Base-by-base conservation (phyloP, 2,113 vertebrate species). In the Chascanopsetta lugubris region DNA sequence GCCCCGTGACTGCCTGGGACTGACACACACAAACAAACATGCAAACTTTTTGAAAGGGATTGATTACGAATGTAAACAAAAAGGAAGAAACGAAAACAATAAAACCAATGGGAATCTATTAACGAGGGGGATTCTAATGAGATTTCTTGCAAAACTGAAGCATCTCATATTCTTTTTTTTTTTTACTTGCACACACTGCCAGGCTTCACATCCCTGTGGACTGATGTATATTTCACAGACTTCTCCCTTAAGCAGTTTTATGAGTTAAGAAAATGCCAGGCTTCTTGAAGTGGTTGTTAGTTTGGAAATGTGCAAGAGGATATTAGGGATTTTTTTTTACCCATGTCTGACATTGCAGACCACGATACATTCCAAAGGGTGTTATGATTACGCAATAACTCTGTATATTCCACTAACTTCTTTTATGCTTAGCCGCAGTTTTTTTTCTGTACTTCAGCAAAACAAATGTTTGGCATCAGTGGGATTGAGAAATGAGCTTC, bases 1-100 rank as follows among this genome's bases (percentile, higher is more conserved):
- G 26, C 92, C 94, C 9, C 96, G 94, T 50, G 97, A 97, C 62
- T 97, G 97, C 77, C 97, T 95, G 69, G 97, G 97, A 85, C 97
- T 99, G 76, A 71, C 56, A 84, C 25, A 84, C 25, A 79, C 30
- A 73, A 12, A 63, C 54, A 74, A 18, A 54, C 72, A 84, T 61
- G 47, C 49, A 78, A 55, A 73, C 70, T 69, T 75, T 13, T 25
- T 70, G 60, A 3, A 42, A 34, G 20, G 60, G 6, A 48, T n/a
- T n/a, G n/a, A n/a, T n/a, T n/a, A n/a, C n/a, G n/a, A n/a, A n/a
- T n/a, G n/a, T n/a, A 30, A 8, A 5, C 5, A 4, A 30, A 30
- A 30, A 38, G 27, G 22, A 48, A 45, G 25, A 62, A 34, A 24
- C 45, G 65, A 1, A 13, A 12, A 4, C 10, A 30, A 30, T n/a